phyloP scores from a whole-genome alignment of 23 tunicate genomes.

The Ascidia mentula region DNA sequence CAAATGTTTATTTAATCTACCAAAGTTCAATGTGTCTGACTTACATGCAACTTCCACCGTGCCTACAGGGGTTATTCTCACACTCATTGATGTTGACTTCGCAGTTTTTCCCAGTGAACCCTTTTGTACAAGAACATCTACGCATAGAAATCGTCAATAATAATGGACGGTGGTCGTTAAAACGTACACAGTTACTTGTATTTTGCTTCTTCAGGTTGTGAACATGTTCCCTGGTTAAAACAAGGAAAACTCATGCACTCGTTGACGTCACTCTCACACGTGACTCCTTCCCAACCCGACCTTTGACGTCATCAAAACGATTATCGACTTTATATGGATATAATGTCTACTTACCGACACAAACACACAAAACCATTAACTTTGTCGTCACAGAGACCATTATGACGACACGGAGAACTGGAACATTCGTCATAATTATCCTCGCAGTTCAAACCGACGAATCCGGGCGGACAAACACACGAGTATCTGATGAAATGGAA shows the following conservation, averaged over 20 bases:
- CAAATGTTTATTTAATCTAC: no score
- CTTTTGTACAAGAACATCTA: conserved; percentile 20
- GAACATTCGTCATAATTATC: conserved; percentile 37
- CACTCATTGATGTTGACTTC: conserved; percentile 19
- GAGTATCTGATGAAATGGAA: neutral
- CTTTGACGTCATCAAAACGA: conserved; percentile 5
- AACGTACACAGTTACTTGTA: neutral
- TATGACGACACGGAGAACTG: conserved; percentile 15
- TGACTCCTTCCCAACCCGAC: conserved; percentile 13
- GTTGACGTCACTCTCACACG: conserved; percentile 13
- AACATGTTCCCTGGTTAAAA: neutral
- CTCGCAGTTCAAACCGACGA: conserved; percentile 32
- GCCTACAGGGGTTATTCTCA: conserved; percentile 8
- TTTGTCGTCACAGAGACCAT: conserved; percentile 16
- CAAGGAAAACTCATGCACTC: conserved; percentile 11
- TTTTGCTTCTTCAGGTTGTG: neutral
- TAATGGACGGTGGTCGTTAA: no score
- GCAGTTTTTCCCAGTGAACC: neutral
- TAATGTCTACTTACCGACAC: conserved; percentile 1
- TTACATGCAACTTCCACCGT: conserved; percentile 6
- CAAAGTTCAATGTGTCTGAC: neutral
- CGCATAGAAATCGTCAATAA: neutral
- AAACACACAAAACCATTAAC: conserved; percentile 1
- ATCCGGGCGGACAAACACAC: conserved; percentile 39
- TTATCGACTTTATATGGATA: no score